These are phyloP conservation scores for Sphaeramia orbicularis DNA, from an alignment of 2,797 vertebrate genomes.

Conservation along the genomic window DNA sequence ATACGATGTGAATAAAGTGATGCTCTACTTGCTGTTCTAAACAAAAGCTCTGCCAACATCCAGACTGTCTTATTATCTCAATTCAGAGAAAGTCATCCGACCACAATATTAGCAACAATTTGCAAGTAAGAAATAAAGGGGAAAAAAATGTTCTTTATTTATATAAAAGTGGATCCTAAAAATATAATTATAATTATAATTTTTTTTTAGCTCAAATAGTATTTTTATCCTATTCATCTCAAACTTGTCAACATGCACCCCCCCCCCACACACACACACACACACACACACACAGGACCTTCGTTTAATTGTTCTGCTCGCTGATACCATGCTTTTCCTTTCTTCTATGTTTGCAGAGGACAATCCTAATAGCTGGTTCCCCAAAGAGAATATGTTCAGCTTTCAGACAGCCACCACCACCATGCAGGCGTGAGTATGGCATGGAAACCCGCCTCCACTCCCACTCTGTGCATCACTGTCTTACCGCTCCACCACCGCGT, in stretches of 20 bases:
- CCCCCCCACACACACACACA: no score
- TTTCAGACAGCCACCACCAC: constrained; percentile 97
- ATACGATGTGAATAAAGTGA: no score
- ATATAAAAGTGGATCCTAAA: no score
- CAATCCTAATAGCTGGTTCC: constrained; percentile 92
- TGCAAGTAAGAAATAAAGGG: no score
- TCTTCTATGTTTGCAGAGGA: constrained; percentile 86
- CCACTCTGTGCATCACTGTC: constrained; percentile 24
- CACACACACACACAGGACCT: no score
- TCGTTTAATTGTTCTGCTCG: constrained; percentile 5
- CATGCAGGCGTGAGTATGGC: constrained; percentile 97
- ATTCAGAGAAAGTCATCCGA: no score
- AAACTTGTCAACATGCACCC: neutral
- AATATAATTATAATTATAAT: no score
- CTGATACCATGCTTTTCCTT: constrained; percentile 25
- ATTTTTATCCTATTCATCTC: neutral
- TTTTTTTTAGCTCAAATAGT: neutral
- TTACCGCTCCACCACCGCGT: neutral
- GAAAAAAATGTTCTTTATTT: no score
- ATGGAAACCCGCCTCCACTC: constrained; percentile 24
- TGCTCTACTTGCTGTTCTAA: no score
- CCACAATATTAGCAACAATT: no score
- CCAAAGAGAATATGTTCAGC: constrained; percentile 97
- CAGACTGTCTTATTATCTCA: no score
- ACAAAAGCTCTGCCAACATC: no score